Evolutionary conservation across 53 echinoderm and acorn worm genomes (phyloP), one percentile per base, ranked within the genome.

Genomic region (Apostichopus leukothele): DNA sequence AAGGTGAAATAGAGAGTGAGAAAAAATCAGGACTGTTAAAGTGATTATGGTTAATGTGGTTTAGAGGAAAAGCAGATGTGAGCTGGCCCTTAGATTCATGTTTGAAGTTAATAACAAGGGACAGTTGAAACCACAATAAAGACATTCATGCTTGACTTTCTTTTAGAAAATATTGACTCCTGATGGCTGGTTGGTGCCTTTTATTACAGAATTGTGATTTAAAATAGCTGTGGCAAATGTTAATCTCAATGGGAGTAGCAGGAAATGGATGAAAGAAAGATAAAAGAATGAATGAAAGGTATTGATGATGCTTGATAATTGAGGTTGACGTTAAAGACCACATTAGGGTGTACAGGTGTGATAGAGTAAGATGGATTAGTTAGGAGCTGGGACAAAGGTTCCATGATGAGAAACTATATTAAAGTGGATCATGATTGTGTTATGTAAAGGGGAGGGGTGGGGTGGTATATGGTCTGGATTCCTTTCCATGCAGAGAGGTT

Each of bases 131-230:
- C 79, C 79, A 50, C 79, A 51, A n/a, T 9, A 53, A 79, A 79
- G 16, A 52, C 79, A 79, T 79, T 79, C 79, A 79, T 79, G 79
- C 53, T 51, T 14, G 11, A n/a, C n/a, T 53, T 78, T 79, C 53
- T 19, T 54, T 52, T 52, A 79, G 1, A 53, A 53, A 51, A 39
- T 39, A 39, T 39, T 39, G 39, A 39, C 39, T 39, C 39, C 0
- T 0, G 16, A 63, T 63, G 63, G 63, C 63, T 63, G 63, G 16
- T 63, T 63, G 4, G 16, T 11, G 11, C 4, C 16, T 63, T 63
- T 63, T 63, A 63, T 63, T 63, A 16, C 16, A 63, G 63, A 16
- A 63, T 13, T 63, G 63, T 16, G 63, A 63, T 63, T 13, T 63
- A 4, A 63, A 63, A 63, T 16, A 63, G 7, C 16, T 9, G 63